Base-by-base conservation (phyloP, 2,113 vertebrate species). In the Cervus canadensis region DNA sequence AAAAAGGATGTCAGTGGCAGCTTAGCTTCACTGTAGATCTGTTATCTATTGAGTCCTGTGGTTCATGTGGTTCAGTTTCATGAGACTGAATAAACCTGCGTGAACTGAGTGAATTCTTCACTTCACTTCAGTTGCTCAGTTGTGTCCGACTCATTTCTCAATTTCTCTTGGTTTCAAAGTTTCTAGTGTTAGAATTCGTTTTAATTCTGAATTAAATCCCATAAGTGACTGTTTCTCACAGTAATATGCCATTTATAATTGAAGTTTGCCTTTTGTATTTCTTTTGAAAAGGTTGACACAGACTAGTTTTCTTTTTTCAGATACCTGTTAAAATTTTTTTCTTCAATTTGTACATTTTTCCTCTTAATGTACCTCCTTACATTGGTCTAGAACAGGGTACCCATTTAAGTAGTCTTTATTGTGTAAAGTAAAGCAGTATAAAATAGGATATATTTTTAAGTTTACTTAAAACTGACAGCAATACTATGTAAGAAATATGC, bases 391-490 rank as follows among this genome's bases (percentile, higher is more conserved):
- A 81, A 62, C 91, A 17, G 50, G 23, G 28, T 91, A 74, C 57
- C 25, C 45, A 13, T 91, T 50, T 67, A 87, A 54, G 11, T 93
- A 25, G n/a, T 92, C 78, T 96, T 94, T 45, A 67, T 78, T 93
- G 79, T 89, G 28, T 85, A 90, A 95, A 85, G 43, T 92, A 89
- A 83, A 91, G 82, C 28, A 89, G 17, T 96, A 45, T 87, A 92
- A 93, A 67, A 45, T 50, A 56, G 23, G 48, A 36, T 92, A 13
- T n/a, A 30, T 71, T 94, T 96, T 93, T 95, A 87, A 76, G 12
- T 76, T 94, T 67, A 57, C 59, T 89, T 96, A 67, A 94, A 92
- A 86, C 36, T 96, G 78, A 57, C 36, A 45, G 43, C 13, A 91
- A 26, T 62, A 12, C 33, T 52, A 8, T 94, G 48, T 83, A 94